Conservation (phyloP, 2,113 vertebrate genomes). For the Vidua chalybeata region DNA sequence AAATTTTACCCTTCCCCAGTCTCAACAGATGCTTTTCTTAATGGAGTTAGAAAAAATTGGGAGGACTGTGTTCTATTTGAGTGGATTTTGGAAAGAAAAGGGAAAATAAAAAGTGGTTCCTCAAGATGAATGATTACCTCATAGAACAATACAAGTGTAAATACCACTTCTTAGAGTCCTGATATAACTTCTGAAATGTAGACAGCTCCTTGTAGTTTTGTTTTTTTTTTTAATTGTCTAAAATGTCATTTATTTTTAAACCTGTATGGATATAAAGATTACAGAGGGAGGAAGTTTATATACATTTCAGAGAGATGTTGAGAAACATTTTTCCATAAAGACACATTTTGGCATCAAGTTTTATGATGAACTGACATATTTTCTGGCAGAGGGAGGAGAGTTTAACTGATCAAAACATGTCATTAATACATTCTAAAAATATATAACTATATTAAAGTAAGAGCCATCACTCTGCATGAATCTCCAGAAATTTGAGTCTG, state of each 20-base stretch:
- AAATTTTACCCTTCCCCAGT: background rate
- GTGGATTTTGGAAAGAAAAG: background rate
- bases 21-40: background rate
- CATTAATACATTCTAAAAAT: background rate
- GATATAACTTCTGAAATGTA: background rate
- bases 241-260: background rate
- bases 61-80: background rate
- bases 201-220: background rate
- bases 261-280: background rate
- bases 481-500: background rate
- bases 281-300: background rate
- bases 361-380: background rate
- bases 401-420: slow-evolving; percentile 1
- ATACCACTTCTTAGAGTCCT: background rate
- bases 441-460: background rate
- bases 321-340: background rate
- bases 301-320: background rate
- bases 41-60: background rate
- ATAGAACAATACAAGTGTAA: background rate
- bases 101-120: background rate
- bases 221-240: background rate
- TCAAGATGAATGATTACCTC: background rate
- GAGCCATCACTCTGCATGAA: background rate
- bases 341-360: background rate
- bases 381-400: background rate